phyloP scores from a whole-genome alignment of 2,113 vertebrate genomes.

The Chionomys nivalis region DNA sequence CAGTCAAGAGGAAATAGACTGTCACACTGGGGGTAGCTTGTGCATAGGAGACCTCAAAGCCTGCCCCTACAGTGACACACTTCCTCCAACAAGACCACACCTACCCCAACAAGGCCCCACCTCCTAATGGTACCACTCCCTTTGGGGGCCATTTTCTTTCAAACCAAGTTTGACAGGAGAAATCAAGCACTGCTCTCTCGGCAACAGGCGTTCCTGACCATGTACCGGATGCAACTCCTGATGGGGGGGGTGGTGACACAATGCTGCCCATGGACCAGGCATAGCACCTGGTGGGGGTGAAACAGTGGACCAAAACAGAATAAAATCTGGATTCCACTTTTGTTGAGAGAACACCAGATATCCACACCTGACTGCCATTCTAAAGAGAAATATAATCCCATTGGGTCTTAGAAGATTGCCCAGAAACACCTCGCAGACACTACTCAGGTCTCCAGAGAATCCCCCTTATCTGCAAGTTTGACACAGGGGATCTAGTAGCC shows the following conservation, averaged over 20 bases:
- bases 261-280: too few species aligned
- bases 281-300: too few species aligned
- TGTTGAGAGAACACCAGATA: neutral
- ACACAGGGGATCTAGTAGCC: neutral
- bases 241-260: neutral
- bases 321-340: neutral
- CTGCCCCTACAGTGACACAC: too few species aligned
- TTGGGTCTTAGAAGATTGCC: neutral
- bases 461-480: neutral
- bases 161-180: neutral
- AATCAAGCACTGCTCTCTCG: neutral
- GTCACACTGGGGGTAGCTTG: too few species aligned
- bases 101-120: too few species aligned
- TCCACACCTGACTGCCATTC: neutral
- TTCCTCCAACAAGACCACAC: too few species aligned
- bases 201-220: neutral
- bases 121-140: too few species aligned
- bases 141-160: too few species aligned
- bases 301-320: neutral
- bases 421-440: neutral
- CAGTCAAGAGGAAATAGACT: too few species aligned
- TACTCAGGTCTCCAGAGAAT: neutral
- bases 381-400: neutral
- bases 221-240: neutral
- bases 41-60: too few species aligned